phyloP scores from a whole-genome alignment of 2,797 vertebrate genomes.

The Galaxias olidus region DNA sequence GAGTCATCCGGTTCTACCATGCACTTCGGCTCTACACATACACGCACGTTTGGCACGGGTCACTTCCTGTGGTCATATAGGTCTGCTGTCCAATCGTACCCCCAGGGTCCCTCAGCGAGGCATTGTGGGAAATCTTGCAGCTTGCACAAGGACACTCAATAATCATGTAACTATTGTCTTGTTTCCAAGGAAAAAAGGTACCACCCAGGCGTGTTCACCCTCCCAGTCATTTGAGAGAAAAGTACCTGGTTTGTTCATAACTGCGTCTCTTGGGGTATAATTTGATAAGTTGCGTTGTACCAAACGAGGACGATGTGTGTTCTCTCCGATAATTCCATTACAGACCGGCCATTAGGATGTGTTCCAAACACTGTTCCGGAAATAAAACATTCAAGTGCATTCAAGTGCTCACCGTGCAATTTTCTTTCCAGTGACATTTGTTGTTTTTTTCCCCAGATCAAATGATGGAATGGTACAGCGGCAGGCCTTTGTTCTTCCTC shows the following conservation, averaged over 20 bases:
- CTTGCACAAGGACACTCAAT: neutral
- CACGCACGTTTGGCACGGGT: too few species aligned
- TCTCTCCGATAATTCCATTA: conserved; percentile 51
- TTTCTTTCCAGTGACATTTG: conserved; percentile 21
- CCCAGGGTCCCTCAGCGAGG: too few species aligned
- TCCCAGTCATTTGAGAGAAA: conserved; percentile 17
- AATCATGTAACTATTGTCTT: conserved; percentile 3
- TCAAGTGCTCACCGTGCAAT: conserved; percentile 42
- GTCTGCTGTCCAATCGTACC: too few species aligned
- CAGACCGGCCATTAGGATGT: conserved; percentile 40
- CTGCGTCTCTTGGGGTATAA: conserved; percentile 36
- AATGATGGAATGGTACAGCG: conserved; percentile 42
- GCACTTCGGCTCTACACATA: too few species aligned
- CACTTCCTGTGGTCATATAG: too few species aligned
- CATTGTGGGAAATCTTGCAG: too few species aligned
- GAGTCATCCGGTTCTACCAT: too few species aligned
- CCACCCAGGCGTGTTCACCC: conserved; percentile 10
- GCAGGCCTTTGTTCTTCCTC: neutral
- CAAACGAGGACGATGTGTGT: conserved; percentile 44
- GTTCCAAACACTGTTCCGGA: conserved; percentile 48
- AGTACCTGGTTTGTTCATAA: conserved; percentile 22
- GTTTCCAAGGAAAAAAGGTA: conserved; percentile 29
- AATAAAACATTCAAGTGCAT: too few species aligned
- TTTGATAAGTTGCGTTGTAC: conserved; percentile 48
- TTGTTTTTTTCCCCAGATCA: conserved; percentile 38